Base-by-base conservation (phyloP, 1,140 invertebrate species). In the Hormaphis cornu region DNA sequence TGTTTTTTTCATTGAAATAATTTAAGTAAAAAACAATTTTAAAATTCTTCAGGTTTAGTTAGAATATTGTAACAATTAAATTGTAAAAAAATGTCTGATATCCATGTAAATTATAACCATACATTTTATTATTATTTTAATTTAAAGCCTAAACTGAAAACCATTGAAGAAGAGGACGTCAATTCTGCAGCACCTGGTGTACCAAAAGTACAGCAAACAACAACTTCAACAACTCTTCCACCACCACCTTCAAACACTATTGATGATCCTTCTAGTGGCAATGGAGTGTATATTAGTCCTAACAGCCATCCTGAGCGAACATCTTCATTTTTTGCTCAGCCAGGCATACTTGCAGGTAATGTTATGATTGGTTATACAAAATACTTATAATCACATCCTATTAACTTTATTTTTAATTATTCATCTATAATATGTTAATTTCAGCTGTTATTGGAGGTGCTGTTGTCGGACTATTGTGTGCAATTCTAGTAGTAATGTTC, bases 401-500 rank as follows among this genome's bases (percentile, higher is more conserved):
- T 22, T 20, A 1, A 48, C 3, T n/a, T 33, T 5, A 18, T 1
- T 44, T 56, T 33, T 20, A 22, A 46, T 20, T 40, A 30, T 22
- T 35, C 12, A 50, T 46, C 30, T n/a, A 33, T 10, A 53, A n/a
- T 59, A 63, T 63, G 72, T 69, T 72, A 73, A 75, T 84, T 86
- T 72, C 82, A 98, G 96, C 95, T 80, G 93, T 98, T 53, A 97
- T 98, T 78, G 96, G 96, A 73, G 96, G 97, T 72, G 94, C 94
- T 72, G 95, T 99, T 63, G 95, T 99, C 16, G 94, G 95, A 46
- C 81, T 99, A 40, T 83, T 99, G 22, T 97, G 94, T 81, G 94
- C 96, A 75, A 97, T 99, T 79, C 84, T 99, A 53, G 89, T 98
- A 71, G 93, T 98, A 52, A 98, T 99, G 95, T 98, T 99, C 82